phyloP scores from a whole-genome alignment of 1,140 invertebrate species.

The Leptopilina clavipes region DNA sequence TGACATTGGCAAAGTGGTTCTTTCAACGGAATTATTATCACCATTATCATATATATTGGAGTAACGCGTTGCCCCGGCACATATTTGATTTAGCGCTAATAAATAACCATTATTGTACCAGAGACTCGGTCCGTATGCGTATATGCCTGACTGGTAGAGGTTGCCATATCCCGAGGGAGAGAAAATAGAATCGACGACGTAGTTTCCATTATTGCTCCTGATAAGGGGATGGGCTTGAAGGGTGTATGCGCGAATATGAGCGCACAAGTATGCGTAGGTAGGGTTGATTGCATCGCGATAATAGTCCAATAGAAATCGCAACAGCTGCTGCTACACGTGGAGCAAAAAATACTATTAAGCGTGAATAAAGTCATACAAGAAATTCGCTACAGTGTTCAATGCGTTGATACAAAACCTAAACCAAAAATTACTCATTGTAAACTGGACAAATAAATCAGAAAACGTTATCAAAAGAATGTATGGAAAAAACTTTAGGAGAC shows the following conservation, averaged over 20 bases:
- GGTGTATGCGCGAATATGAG: conserved; percentile 34
- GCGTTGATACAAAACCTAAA: not conserved
- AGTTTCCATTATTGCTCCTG: conserved; percentile 70
- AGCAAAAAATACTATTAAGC: conserved; percentile 25
- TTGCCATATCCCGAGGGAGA: conserved; percentile 65
- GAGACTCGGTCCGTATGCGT: conserved; percentile 50
- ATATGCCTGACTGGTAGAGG: conserved; percentile 52
- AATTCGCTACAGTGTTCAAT: not conserved
- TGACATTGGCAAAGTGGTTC: conserved; percentile 61
- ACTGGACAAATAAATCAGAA: not conserved
- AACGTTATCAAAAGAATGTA: no score
- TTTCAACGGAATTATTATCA: conserved; percentile 71
- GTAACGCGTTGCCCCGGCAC: conserved; percentile 63
- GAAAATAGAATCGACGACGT: conserved; percentile 75
- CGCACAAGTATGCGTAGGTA: conserved; percentile 37
- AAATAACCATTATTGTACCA: conserved; percentile 74
- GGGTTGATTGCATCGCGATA: conserved; percentile 61
- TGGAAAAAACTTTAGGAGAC: not conserved
- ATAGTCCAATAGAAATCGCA: conserved; percentile 54
- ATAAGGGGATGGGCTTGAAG: conserved; percentile 55
- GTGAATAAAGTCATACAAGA: conserved; percentile 26
- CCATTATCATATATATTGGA: conserved; percentile 74
- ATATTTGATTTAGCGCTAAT: conserved; percentile 74
- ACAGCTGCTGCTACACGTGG: conserved; percentile 40
- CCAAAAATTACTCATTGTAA: not conserved